Evolutionary conservation across 2,113 vertebrate species (phyloP), one percentile per base, ranked within the genome.

Genomic region (Ciconia maguari): DNA sequence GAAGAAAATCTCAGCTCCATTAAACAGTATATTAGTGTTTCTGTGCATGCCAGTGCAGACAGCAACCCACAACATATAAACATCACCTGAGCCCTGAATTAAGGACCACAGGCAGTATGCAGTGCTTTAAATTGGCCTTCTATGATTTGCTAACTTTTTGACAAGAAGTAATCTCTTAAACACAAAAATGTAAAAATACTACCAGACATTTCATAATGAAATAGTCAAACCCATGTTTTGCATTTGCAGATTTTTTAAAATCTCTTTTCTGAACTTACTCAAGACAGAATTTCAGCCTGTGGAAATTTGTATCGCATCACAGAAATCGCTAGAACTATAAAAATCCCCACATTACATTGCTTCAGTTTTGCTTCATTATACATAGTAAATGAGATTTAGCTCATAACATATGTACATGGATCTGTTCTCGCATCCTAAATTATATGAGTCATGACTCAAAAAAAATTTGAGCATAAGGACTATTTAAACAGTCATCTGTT

Each of bases 361-460:
- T 64, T 68, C 29, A 18, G 5, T 72, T 88, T 80, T 66, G 13
- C 26, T 83, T 65, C 44, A 30, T 17, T 51, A 27, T 9, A 52
- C 19, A 36, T 22, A 78, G n/a, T 13, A 71, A 69, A 46, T 19
- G 44, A 82, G 8, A 79, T 42, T 55, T 52, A 68, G 17, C 22
- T 46, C n/a, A 48, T 30, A 71, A 44, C 4, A 48, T 20, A 38
- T 0, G 1, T 22, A 32, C 9, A 22, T 11, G 2, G 16, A 48
- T 68, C 49, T 70, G 10, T 48, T 60, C 27, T n/a, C 21, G 48
- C 41, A 84, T 49, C 48, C 13, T 26, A 80, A 81, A 66, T 74
- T 38, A 11, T 16, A 7, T 11, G 9, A 69, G 51, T 48, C 30
- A 51, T 11, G 12, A 79, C 30, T 26, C 24, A 42, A 48, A 80